Evolutionary conservation across 2,888 invertebrate genomes (phyloP), one percentile per base, ranked within the genome.

Genomic region (Carpatolechia fugitivella): DNA sequence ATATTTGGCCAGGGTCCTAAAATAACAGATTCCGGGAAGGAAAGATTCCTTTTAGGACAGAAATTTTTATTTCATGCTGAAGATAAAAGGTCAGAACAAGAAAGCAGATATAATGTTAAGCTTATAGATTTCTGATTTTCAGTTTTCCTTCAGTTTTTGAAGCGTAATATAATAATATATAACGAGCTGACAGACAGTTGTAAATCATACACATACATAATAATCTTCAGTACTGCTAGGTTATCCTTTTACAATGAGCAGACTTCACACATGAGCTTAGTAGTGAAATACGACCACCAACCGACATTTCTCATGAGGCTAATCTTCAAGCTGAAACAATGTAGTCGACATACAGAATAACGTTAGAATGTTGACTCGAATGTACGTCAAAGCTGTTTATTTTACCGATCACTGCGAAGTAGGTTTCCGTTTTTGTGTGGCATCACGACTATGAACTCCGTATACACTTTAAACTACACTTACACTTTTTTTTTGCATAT

Each of bases 241-340:
- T 44, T 13, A 20, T 31, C 16, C 48, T 31, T 30, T 46, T 47
- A 35, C 51, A 47, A 52, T 55, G 24, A 55, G 16, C 13, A 18
- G 44, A 31, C 16, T 46, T 46, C 30, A 56, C 40, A 55, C 56
- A 20, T 20, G 31, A n/a, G 49, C 49, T 52, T 50, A 52, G 30
- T 16, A 1, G 14, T 51, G 38, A 49, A 49, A 49, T 50, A 50
- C 50, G 33, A 35, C 51, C 44, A 44, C 52, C 54, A 50, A 58
- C 58, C 54, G 60, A 58, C 60, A 57, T 54, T 62, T 63, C 64
- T 51, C 66, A 66, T 62, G 61, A 49, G 55, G 55, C 58, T 63
- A 62, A 66, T 65, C 63, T 60, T 31, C 54, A 52, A 51, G 35
- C 58, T 59, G 52, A 59, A 61, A 57, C 62, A 61, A 55, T 31